Percentiles rank a stretch among this genome's conserved stretches.
Evolutionary conservation across 2,888 invertebrate genomes (phyloP).

Genomic region (Ommatoiulus sabulosus): DNA sequence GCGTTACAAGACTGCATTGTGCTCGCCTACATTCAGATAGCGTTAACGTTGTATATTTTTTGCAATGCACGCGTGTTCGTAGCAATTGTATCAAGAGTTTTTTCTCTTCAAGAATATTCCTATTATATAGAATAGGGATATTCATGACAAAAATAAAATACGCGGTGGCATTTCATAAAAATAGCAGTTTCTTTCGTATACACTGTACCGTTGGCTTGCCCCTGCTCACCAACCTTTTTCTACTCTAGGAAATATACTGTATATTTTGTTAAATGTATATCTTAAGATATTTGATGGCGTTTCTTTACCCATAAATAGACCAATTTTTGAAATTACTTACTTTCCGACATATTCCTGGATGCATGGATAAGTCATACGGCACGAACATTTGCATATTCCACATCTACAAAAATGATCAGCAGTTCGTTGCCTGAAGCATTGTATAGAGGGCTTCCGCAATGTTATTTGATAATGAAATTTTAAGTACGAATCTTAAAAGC

Average conservation of each 20-base stretch:
- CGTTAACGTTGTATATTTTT: not conserved
- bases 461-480: conserved; percentile 22
- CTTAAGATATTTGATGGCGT: not conserved
- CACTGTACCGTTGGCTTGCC: not conserved
- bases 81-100: not conserved
- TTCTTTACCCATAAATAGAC: not conserved
- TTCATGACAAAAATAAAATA: not conserved
- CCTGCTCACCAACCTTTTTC: not conserved
- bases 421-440: not conserved
- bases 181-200: not conserved
- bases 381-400: not conserved
- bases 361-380: not conserved
- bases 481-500: conserved; percentile 27
- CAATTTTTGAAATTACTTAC: not conserved
- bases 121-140: not conserved
- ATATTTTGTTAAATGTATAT: not conserved
- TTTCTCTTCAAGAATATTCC: not conserved
- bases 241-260: not conserved
- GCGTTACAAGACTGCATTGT: not conserved
- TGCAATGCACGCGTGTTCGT: not conserved
- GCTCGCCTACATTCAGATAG: not conserved
- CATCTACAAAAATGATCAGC: conserved; percentile 9
- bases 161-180: not conserved
- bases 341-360: not conserved
- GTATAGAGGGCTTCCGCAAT: not conserved